Evolutionary conservation across 2,888 invertebrate species (phyloP).

Genomic region (Pinctada fucata): DNA sequence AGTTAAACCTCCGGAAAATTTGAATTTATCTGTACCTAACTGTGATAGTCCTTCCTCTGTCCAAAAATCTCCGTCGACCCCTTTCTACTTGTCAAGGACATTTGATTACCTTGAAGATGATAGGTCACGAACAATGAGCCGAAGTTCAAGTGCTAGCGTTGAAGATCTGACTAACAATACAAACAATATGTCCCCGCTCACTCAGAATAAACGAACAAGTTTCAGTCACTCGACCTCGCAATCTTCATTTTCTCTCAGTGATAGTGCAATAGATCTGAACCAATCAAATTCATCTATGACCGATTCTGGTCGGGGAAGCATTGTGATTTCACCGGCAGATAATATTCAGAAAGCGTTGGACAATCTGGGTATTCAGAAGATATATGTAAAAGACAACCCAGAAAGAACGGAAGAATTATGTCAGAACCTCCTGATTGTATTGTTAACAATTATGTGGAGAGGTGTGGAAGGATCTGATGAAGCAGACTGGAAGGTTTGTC

Average conservation of each 20-base stretch:
- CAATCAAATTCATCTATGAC: conserved; percentile 6
- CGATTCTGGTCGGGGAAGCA: conserved; percentile 32
- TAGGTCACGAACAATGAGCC: conserved; percentile 55
- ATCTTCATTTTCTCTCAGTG: conserved; percentile 45
- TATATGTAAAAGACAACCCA: conserved; percentile 57
- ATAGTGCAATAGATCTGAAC: conserved; percentile 45
- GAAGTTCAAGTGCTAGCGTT: conserved; percentile 69
- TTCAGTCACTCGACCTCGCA: conserved; percentile 38
- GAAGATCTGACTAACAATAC: conserved; percentile 63
- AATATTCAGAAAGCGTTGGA: conserved; percentile 60
- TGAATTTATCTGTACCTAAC: not conserved
- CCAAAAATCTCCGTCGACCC: conserved; percentile 54
- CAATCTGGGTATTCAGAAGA: conserved; percentile 62
- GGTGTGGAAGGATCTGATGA: conserved; percentile 81
- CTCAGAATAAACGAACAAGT: conserved; percentile 21
- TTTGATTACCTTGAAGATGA: conserved; percentile 62
- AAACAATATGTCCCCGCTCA: conserved; percentile 31
- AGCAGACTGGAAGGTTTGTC: conserved; percentile 80
- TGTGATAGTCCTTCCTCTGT: conserved; percentile 33
- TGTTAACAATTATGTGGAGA: conserved; percentile 82
- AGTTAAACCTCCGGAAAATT: not conserved
- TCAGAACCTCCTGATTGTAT: conserved; percentile 80
- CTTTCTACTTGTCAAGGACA: conserved; percentile 56
- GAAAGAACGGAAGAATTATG: conserved; percentile 80
- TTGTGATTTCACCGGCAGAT: conserved; percentile 48